Base-by-base conservation (phyloP, 2,797 vertebrate species). In the Gallinago stenura region DNA sequence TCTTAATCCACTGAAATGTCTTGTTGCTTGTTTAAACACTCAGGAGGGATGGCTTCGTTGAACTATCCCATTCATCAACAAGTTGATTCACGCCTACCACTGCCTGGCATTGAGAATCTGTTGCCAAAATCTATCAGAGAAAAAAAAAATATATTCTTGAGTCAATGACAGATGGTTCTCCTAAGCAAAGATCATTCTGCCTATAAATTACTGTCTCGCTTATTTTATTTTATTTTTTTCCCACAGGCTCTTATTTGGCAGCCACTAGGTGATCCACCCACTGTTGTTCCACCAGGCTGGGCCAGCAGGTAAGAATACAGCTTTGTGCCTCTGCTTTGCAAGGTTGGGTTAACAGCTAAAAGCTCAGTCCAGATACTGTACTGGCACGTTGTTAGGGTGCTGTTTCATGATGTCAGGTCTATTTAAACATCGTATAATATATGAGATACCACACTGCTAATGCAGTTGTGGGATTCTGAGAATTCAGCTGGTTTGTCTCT, bases 91-190 rank as follows among this genome's bases (percentile, higher is more conserved):
- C 0, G 2, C 56, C 70, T 92, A 54, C 31, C 22, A 5, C 53
- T 89, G 60, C 68, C 57, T 89, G 68, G 14, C 0, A 0, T 57
- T 87, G 56, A 91, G 79, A 83, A 94, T 70, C 22, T 87, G 51
- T 91, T 93, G 84, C 81, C 83, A 88, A 70, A 92, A 77, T 70
- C 79, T 69, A 58, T 89, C 79, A 94, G 80, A 70, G 25, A 82
- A 79, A 66, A 83, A 20, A 20, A 20, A 20, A 57, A 53, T 6
- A 31, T 76, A 8, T 73, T 87, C 41, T 87, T 91, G n/a, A 39
- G 31, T 89, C 30, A 9, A 31, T 73, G 57, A 92, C 12, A 82
- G 71, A 80, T 53, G 37, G 18, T 10, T 83, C n/a, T 80, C n/a
- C 25, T 39, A 37, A 65, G 66, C 21, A 45, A 65, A 80, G 56